Base-by-base conservation (phyloP, 2,113 vertebrate genomes). In the Rissa tridactyla region DNA sequence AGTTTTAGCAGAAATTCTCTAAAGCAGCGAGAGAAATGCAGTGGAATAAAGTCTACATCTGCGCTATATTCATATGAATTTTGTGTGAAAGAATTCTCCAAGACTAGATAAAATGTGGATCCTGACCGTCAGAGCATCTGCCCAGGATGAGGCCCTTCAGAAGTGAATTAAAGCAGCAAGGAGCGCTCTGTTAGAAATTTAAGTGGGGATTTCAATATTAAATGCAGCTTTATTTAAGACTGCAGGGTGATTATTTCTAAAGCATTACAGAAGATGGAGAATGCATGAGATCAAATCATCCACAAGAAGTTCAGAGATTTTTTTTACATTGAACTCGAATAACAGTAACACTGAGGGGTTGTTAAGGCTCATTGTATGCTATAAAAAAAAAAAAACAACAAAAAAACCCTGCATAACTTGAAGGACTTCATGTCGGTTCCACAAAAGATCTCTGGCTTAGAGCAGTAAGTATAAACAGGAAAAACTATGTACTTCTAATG, bases 81-180 rank as follows among this genome's bases (percentile, higher is more conserved):
- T 47, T 11, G 12, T 42, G 26, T 81, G 61, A 89, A 91, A 78
- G 34, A 76, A 58, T 55, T 60, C 83, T 75, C 65, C 26, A 84
- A 52, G 52, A 69, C 29, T 34, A 72, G 34, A 57, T 57, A 72
- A 77, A 87, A 87, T 40, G 30, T 9, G 13, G 34, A 87, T 40
- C 42, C 19, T 57, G 66, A 82, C 42, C 62, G 49, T 73, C 30
- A 92, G 36, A 87, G 58, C 30, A 86, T 66, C 71, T 77, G 27
- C 62, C 42, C 46, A 85, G 68, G n/a, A 90, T 86, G 78, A 94
- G 10, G 26, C 46, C 70, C 58, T 91, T 91, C 84, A 90, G 66
- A 96, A 90, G 11, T 15, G 27, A 96, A 82, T 79, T 69, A 65
- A 85, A 96, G 36, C 49, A 94, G 70, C 36, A 91, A 82, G 52